Percentiles rank a stretch among this genome's conserved stretches.
phyloP scores from a whole-genome alignment of 2,113 vertebrate species.

The Catagonus wagneri region DNA sequence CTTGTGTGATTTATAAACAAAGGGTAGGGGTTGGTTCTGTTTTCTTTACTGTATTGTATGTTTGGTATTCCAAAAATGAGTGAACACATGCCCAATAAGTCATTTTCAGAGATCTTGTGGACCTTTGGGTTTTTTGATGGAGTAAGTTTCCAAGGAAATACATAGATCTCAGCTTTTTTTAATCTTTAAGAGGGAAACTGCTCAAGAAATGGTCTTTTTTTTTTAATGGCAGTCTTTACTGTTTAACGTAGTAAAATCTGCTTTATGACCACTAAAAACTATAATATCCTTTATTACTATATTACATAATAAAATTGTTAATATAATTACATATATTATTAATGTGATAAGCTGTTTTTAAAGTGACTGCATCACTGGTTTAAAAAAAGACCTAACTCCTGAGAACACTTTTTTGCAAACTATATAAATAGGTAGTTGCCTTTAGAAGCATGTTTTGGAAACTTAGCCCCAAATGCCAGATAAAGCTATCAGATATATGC shows the following conservation, averaged over 20 bases:
- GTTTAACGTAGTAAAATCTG: conserved; percentile 52
- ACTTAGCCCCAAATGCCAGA: conserved; percentile 5
- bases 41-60: not conserved
- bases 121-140: not conserved
- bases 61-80: not conserved
- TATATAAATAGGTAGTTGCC: not conserved
- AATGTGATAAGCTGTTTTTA: conserved; percentile 42
- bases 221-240: not conserved
- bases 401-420: conserved; percentile 49
- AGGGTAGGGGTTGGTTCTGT: not conserved
- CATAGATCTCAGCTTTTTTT: conserved; percentile 23
- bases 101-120: conserved; percentile 20
- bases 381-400: not conserved
- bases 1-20: conserved; percentile 4
- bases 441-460: conserved; percentile 50
- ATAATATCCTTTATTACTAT: conserved; percentile 1
- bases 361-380: conserved; percentile 9
- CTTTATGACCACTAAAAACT: not conserved
- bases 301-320: not conserved
- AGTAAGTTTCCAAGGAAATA: not conserved
- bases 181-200: not conserved
- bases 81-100: not conserved
- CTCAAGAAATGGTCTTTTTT: conserved; percentile 57
- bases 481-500: conserved; percentile 14
- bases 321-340: not conserved